These are phyloP conservation scores for Pogonus chalceus DNA, from an alignment of 1,140 invertebrate species.

Conservation along the genomic window DNA sequence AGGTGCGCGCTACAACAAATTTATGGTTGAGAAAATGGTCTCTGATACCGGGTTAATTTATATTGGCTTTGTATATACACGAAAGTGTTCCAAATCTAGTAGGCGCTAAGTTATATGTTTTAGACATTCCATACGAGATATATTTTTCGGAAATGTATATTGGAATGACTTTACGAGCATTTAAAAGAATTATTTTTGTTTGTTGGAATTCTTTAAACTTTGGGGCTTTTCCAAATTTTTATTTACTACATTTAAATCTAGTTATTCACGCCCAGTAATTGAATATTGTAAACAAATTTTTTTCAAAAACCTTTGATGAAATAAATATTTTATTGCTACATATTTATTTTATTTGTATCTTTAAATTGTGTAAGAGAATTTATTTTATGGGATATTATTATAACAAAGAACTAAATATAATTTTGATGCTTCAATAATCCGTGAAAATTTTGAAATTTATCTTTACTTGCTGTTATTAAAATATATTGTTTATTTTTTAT, in stretches of 20 bases:
- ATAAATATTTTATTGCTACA: too few species aligned
- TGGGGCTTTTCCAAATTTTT: conserved; percentile 4
- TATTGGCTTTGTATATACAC: not conserved
- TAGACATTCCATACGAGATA: not conserved
- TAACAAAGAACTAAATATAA: too few species aligned
- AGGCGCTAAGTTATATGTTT: not conserved
- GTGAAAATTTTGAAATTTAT: too few species aligned
- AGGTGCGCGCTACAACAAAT: not conserved
- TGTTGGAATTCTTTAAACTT: not conserved
- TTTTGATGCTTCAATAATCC: too few species aligned
- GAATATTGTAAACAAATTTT: not conserved
- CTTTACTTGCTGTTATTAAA: too few species aligned
- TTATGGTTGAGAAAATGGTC: not conserved
- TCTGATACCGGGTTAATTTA: not conserved
- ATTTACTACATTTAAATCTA: not conserved
- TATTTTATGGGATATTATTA: too few species aligned
- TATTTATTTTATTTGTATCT: too few species aligned
- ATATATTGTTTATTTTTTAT: too few species aligned
- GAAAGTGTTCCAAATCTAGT: conserved; percentile 1
- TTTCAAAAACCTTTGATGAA: not conserved
- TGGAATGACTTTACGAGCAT: too few species aligned
- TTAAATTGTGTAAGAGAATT: too few species aligned
- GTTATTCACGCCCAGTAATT: not conserved
- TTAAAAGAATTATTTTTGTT: not conserved
- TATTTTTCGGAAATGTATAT: too few species aligned